Conservation (phyloP, 1,140 invertebrate genomes). For the Psilanteris sp. region DNA sequence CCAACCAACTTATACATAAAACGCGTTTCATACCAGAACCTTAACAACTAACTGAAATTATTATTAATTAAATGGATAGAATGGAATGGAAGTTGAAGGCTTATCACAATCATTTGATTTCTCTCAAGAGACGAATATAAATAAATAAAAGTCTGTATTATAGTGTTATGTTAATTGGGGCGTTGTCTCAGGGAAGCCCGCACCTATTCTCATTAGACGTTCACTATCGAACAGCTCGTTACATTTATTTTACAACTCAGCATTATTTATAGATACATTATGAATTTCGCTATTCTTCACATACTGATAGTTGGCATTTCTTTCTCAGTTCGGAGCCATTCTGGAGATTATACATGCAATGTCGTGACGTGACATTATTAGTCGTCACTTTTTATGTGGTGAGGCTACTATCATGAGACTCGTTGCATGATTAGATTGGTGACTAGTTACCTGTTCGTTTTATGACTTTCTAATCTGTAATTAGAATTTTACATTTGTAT, state of each 20-base stretch:
- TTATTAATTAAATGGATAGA: slow-evolving; percentile 79
- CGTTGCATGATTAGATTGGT: slow-evolving; percentile 30
- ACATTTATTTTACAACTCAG: slow-evolving; percentile 72
- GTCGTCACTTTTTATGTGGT: slow-evolving; percentile 47
- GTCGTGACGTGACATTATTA: slow-evolving; percentile 66
- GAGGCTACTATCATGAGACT: slow-evolving; percentile 30
- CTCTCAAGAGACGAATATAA: slow-evolving; percentile 78
- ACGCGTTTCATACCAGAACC: slow-evolving; percentile 10
- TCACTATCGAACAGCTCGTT: slow-evolving; percentile 72
- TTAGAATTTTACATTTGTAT: slow-evolving; percentile 10
- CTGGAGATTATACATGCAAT: slow-evolving; percentile 62
- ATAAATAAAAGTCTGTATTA: slow-evolving; percentile 77
- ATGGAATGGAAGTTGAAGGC: slow-evolving; percentile 72
- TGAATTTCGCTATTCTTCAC: slow-evolving; percentile 38
- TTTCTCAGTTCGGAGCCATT: slow-evolving; percentile 47
- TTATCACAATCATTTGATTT: slow-evolving; percentile 58
- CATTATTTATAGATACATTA: slow-evolving; percentile 61
- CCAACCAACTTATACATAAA: slow-evolving; percentile 2
- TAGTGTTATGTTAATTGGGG: slow-evolving; percentile 80
- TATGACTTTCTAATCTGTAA: slow-evolving; percentile 34
- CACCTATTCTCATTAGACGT: slow-evolving; percentile 78
- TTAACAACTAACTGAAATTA: slow-evolving; percentile 43
- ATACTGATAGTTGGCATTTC: slow-evolving; percentile 27
- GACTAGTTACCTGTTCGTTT: slow-evolving; percentile 14
- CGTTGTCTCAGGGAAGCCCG: slow-evolving; percentile 77